A percentile compares a stretch with the other conserved stretches of the same genome.
Conservation (phyloP, 2,797 vertebrate species). For the Falco naumanni region DNA sequence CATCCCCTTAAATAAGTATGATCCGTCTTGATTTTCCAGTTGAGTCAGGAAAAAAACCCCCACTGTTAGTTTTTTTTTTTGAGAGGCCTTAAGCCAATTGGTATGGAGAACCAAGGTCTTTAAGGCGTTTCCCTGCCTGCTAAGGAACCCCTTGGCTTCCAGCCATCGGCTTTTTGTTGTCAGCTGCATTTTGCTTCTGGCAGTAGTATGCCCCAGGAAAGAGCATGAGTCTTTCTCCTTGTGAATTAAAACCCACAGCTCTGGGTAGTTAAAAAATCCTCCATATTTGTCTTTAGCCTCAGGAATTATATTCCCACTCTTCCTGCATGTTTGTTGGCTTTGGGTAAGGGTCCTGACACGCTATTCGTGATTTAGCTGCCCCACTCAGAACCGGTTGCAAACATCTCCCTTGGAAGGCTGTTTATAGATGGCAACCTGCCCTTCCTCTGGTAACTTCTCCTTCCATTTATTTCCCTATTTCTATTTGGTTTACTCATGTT, state of each 20-base stretch:
- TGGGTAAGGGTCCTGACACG: neutral
- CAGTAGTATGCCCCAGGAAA: neutral
- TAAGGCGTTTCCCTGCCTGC: neutral
- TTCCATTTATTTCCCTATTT: neutral
- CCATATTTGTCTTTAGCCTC: neutral
- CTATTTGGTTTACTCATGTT: neutral
- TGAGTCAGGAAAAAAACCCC: neutral
- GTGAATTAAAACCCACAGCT: neutral
- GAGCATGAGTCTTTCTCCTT: neutral
- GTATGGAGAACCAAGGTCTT: neutral
- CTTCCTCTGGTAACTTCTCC: neutral
- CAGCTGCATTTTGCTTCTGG: constrained; percentile 1
- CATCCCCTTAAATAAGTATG: neutral
- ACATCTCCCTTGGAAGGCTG: neutral
- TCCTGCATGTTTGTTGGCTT: neutral
- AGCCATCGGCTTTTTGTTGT: neutral
- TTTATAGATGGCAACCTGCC: neutral
- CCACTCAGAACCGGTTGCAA: fast-evolving
- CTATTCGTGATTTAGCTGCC: neutral
- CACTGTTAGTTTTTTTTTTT: neutral
- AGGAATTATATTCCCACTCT: neutral
- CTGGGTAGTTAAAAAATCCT: neutral
- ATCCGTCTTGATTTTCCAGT: neutral
- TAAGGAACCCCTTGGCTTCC: neutral
- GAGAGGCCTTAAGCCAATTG: neutral